Percentiles rank a stretch among this genome's conserved stretches.
These are phyloP conservation scores for Protosalanx chinensis DNA, from an alignment of 2,797 vertebrate species.

Conservation along the genomic window DNA sequence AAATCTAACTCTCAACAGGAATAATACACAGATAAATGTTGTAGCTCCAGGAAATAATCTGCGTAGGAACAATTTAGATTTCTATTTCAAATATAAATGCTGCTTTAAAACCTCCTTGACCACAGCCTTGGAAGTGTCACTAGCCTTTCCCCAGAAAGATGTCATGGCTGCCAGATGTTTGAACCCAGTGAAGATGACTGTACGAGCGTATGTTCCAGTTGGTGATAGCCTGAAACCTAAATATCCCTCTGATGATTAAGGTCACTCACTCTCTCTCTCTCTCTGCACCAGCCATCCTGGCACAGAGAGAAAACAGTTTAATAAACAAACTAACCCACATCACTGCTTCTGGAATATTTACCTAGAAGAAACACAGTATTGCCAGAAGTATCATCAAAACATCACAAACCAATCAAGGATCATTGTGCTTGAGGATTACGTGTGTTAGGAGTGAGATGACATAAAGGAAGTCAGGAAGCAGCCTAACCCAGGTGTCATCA, in stretches of 20 bases:
- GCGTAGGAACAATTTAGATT: background rate
- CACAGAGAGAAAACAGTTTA: background rate
- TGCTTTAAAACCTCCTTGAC: background rate
- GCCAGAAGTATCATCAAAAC: too few relatives aligned
- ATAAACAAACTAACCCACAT: background rate
- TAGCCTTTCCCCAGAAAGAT: slow-evolving; percentile 17
- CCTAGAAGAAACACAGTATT: too few relatives aligned
- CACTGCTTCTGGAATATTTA: too few relatives aligned
- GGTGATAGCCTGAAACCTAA: slow-evolving; percentile 62
- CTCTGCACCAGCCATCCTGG: slow-evolving; percentile 46
- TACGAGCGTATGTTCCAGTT: slow-evolving; percentile 38
- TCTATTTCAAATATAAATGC: background rate
- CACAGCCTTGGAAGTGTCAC: slow-evolving; percentile 2
- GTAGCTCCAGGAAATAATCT: slow-evolving; percentile 50
- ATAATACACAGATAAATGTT: slow-evolving; percentile 12
- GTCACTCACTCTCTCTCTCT: slow-evolving; percentile 64
- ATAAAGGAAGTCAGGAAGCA: background rate
- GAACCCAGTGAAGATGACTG: slow-evolving; percentile 51
- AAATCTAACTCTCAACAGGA: slow-evolving; percentile 35
- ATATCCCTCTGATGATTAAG: slow-evolving; percentile 75
- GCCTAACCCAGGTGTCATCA: background rate
- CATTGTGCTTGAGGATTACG: too few relatives aligned
- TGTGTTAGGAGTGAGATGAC: too few relatives aligned
- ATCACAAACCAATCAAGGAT: too few relatives aligned
- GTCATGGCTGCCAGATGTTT: slow-evolving; percentile 57